Percentiles rank a stretch among this genome's conserved stretches.
Conservation (phyloP, 2,113 vertebrate genomes). For the Anhinga rufa region DNA sequence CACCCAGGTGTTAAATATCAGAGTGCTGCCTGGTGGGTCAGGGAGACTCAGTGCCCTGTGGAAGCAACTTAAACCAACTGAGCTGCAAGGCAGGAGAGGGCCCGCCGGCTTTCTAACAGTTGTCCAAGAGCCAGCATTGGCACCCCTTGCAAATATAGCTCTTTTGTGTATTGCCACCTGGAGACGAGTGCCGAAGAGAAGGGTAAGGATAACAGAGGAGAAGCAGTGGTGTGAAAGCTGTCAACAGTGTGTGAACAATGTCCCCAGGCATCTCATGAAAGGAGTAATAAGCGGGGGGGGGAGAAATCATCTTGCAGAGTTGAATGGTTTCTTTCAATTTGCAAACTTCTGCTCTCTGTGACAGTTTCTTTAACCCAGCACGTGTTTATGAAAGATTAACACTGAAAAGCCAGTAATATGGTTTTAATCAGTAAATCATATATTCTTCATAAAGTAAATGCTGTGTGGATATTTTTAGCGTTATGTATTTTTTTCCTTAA, state of each 20-base stretch:
- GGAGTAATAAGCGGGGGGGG: not conserved
- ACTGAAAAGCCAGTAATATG: conserved; percentile 29
- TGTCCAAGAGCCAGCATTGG: not conserved
- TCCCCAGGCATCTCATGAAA: conserved; percentile 29
- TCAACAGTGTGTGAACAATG: conserved; percentile 18
- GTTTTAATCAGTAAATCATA: conserved; percentile 49
- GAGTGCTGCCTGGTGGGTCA: not conserved
- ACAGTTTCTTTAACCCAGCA: conserved; percentile 23
- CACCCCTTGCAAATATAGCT: not conserved
- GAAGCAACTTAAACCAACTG: not conserved
- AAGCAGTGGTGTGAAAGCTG: conserved; percentile 22
- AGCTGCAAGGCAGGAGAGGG: not conserved
- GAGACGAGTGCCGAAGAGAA: not conserved
- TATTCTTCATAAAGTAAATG: conserved; percentile 56
- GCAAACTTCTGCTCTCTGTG: conserved; percentile 3
- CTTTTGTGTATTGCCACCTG: not conserved
- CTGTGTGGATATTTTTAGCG: conserved; percentile 44
- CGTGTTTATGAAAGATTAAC: conserved; percentile 48
- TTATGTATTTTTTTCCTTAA: conserved; percentile 52
- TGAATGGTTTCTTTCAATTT: conserved; percentile 38
- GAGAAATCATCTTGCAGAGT: not conserved
- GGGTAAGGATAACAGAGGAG: not conserved
- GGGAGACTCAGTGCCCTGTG: not conserved
- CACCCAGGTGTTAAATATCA: not conserved
- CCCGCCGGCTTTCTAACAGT: not conserved